phyloP scores from a whole-genome alignment of 2,888 invertebrate species.

The Tuta absoluta region DNA sequence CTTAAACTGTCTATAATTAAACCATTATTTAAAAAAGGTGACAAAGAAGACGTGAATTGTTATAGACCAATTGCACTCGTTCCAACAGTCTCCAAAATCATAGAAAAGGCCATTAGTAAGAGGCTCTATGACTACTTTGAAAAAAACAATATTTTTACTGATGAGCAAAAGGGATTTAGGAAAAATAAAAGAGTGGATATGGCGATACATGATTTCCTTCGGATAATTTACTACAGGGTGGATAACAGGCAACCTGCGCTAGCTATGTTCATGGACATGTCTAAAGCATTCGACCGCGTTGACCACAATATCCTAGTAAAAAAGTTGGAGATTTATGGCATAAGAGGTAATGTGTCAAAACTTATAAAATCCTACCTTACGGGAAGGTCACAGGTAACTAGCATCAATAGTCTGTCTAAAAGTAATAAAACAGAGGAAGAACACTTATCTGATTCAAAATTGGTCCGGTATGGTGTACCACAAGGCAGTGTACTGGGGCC shows the following conservation, averaged over 20 bases:
- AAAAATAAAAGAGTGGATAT: constrained; percentile 16
- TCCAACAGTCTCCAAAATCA: too few species aligned
- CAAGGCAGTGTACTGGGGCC: too few species aligned
- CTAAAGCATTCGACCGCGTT: too few species aligned
- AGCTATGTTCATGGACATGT: constrained; percentile 20
- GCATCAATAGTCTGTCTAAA: constrained; percentile 1
- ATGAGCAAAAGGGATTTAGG: too few species aligned
- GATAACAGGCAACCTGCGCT: constrained; percentile 17
- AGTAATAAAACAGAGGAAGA: background rate
- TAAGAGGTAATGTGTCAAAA: constrained; percentile 22
- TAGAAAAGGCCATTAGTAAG: constrained; percentile 29
- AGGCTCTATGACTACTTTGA: constrained; percentile 23
- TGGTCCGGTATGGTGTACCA: constrained; percentile 11
- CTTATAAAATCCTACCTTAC: constrained; percentile 21
- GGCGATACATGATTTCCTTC: constrained; percentile 19
- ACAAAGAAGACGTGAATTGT: too few species aligned
- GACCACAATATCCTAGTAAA: too few species aligned
- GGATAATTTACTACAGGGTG: background rate
- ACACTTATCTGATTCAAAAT: background rate
- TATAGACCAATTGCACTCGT: too few species aligned
- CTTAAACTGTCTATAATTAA: constrained; percentile 27
- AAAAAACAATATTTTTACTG: constrained; percentile 22
- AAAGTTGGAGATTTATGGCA: too few species aligned
- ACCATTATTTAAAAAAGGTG: too few species aligned
- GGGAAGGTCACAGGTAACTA: constrained; percentile 20